Evolutionary conservation across 1,140 invertebrate species (phyloP).

Genomic region (Heliconius hermathena): DNA sequence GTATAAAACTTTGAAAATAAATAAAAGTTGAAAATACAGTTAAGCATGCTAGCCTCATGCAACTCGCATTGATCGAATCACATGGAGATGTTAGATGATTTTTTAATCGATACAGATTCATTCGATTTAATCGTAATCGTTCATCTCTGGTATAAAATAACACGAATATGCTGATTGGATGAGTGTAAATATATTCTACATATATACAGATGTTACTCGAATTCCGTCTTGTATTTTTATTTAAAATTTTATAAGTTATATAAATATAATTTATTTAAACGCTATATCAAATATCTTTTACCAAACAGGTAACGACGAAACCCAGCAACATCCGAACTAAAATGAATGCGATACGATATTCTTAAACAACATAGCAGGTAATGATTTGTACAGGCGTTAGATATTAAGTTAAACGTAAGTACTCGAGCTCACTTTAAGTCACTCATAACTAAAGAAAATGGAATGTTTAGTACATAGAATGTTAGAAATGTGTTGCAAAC

Average conservation of each 20-base stretch:
- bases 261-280: constrained; percentile 27
- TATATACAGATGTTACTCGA: constrained; percentile 8
- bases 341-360: constrained; percentile 44
- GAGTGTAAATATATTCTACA: constrained; percentile 25
- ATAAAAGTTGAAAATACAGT: background rate
- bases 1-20: background rate
- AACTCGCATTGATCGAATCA: background rate
- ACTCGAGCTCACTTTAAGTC: constrained; percentile 79
- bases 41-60: background rate
- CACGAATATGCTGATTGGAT: constrained; percentile 38
- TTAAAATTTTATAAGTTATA: constrained; percentile 19
- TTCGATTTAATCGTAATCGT: constrained; percentile 7
- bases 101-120: background rate
- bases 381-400: constrained; percentile 58
- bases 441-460: constrained; percentile 65
- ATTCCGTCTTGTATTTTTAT: constrained; percentile 2
- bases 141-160: constrained; percentile 22
- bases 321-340: background rate
- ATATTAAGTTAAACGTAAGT: constrained; percentile 63
- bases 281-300: background rate
- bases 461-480: constrained; percentile 76
- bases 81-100: background rate
- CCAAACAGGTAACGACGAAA: background rate
- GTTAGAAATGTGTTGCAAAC: constrained; percentile 52
- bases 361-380: constrained; percentile 41